Conservation (phyloP, 1,140 invertebrate genomes). For the Lucilia cuprina region DNA sequence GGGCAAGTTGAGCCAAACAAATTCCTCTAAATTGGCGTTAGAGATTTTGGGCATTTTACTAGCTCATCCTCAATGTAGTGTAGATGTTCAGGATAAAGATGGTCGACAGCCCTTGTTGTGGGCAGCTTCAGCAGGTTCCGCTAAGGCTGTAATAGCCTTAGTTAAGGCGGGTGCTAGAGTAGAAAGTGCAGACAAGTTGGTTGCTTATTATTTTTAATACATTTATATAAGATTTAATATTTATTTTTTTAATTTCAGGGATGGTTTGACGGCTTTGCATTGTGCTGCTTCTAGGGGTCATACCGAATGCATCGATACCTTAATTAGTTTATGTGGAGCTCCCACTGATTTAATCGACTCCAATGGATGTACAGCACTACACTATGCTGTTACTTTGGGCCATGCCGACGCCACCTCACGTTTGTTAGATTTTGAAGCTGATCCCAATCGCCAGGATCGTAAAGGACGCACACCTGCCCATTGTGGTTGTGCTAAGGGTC, state of each 20-base stretch:
- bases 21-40: constrained; percentile 69
- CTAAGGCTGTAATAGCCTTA: constrained; percentile 86
- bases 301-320: constrained; percentile 87
- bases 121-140: constrained; percentile 95
- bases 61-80: constrained; percentile 75
- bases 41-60: constrained; percentile 86
- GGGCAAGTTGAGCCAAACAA: constrained; percentile 64
- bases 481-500: constrained; percentile 94
- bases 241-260: constrained; percentile 63
- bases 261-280: constrained; percentile 88
- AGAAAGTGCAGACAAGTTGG: constrained; percentile 77
- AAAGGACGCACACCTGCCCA: constrained; percentile 83
- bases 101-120: constrained; percentile 92
- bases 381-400: constrained; percentile 94
- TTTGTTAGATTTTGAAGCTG: constrained; percentile 85
- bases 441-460: constrained; percentile 90
- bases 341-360: constrained; percentile 85
- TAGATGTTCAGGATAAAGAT: constrained; percentile 88
- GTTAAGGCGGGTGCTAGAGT: constrained; percentile 84
- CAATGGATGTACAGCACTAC: constrained; percentile 93
- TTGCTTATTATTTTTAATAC: background rate
- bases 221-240: background rate
- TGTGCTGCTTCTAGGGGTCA: constrained; percentile 96
- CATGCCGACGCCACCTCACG: constrained; percentile 93
- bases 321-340: constrained; percentile 88